A percentile compares a stretch with the other conserved stretches of the same genome.
These are phyloP conservation scores for Ladona fulva DNA, from an alignment of 1,140 invertebrate genomes.

Conservation along the genomic window DNA sequence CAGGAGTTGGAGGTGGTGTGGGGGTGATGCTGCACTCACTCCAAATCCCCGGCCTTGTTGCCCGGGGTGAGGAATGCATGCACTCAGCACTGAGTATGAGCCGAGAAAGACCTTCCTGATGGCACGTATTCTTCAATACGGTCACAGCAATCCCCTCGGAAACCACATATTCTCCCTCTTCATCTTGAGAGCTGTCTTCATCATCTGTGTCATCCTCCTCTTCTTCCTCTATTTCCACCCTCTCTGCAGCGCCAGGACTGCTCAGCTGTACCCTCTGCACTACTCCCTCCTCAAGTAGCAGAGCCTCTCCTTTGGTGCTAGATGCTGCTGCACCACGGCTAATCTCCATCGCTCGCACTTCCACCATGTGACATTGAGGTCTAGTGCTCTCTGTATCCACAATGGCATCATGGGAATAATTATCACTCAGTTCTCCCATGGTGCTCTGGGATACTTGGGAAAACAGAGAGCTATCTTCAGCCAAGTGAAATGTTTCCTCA, in stretches of 20 bases:
- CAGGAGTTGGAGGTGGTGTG: neutral
- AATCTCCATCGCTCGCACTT: slow-evolving; percentile 47
- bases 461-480: slow-evolving; percentile 58
- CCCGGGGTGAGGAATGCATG: neutral
- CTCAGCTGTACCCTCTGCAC: neutral
- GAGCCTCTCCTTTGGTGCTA: neutral
- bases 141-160: neutral
- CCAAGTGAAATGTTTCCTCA: slow-evolving; percentile 43
- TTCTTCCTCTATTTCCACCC: slow-evolving; percentile 7
- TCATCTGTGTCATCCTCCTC: neutral
- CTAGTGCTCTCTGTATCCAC: slow-evolving; percentile 23
- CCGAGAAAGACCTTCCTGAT: neutral
- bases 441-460: slow-evolving; percentile 48
- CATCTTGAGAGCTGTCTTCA: neutral
- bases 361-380: slow-evolving; percentile 42
- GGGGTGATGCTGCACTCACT: neutral
- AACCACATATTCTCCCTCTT: neutral
- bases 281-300: neutral
- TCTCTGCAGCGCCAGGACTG: neutral
- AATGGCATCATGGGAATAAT: neutral
- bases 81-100: neutral
- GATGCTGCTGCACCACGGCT: slow-evolving; percentile 34
- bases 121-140: neutral
- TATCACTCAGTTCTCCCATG: slow-evolving; percentile 18
- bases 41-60: neutral